Conservation (phyloP, 2,797 vertebrate genomes). For the Girardinus metallicus region DNA sequence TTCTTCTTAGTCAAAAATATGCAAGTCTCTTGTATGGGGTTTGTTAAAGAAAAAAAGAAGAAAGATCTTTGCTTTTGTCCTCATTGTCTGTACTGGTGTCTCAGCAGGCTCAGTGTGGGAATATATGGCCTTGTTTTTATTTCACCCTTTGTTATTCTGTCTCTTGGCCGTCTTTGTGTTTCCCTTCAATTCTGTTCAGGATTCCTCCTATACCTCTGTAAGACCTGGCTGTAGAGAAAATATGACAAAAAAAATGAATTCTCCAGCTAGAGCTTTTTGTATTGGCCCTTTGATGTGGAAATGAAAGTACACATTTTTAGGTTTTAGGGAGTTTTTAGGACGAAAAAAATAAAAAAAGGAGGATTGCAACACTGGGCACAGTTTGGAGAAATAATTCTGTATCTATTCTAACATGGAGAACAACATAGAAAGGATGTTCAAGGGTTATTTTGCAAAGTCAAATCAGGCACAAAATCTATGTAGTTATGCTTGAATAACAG, state of each 20-base stretch:
- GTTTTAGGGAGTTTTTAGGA: neutral
- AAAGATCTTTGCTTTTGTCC: slow-evolving; percentile 9
- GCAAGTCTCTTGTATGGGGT: neutral
- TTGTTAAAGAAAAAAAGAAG: slow-evolving; percentile 15
- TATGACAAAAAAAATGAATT: neutral
- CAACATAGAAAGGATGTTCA: neutral
- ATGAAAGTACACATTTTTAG: neutral
- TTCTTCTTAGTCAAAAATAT: slow-evolving; percentile 43
- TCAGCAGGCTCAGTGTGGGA: neutral
- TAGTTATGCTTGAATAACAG: neutral
- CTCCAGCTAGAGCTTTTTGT: neutral
- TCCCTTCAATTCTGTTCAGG: neutral
- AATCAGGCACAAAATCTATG: neutral
- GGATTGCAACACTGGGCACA: neutral
- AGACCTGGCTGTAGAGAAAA: neutral
- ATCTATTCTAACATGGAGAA: neutral
- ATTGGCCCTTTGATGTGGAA: neutral
- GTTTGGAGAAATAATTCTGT: neutral
- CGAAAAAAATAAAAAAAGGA: neutral
- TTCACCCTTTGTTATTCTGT: neutral
- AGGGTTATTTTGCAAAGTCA: neutral
- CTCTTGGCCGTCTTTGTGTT: neutral
- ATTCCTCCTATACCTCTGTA: neutral
- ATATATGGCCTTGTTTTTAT: neutral
- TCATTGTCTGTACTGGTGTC: neutral